Evolutionary conservation across 2,797 vertebrate species (phyloP).

Genomic region (Molossus molossus): DNA sequence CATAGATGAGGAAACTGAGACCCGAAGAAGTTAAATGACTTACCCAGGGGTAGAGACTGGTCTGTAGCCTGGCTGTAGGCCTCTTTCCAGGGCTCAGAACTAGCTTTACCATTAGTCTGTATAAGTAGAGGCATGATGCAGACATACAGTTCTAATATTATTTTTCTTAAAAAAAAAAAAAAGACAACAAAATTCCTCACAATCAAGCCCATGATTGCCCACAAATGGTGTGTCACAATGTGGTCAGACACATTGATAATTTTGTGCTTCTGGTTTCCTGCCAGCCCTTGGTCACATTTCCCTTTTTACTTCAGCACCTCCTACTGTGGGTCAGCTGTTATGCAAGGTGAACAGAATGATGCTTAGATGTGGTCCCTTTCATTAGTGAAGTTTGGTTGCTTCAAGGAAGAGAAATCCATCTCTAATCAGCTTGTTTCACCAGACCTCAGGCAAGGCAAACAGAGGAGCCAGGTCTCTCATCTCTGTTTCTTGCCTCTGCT

Average conservation of each 20-base stretch:
- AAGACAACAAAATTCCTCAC: background rate
- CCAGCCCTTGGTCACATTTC: background rate
- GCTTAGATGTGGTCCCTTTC: background rate
- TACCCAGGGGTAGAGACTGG: background rate
- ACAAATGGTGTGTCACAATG: background rate
- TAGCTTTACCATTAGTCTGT: background rate
- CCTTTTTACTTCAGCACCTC: background rate
- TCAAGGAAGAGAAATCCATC: background rate
- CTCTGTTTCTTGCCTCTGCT: background rate
- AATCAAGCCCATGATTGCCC: background rate
- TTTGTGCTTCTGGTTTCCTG: background rate
- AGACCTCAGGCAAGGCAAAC: background rate
- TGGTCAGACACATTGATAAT: background rate
- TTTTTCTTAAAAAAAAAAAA: background rate
- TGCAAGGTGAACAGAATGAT: background rate
- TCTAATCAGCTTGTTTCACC: background rate
- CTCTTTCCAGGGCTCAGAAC: background rate
- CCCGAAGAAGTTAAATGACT: background rate
- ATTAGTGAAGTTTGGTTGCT: background rate
- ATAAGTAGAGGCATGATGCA: background rate
- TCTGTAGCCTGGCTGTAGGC: background rate
- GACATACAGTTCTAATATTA: background rate
- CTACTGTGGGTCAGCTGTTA: background rate
- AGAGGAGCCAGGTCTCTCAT: background rate
- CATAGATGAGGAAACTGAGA: background rate